These are phyloP conservation scores for Catamblyrhynchus diadema DNA, from an alignment of 2,797 vertebrate genomes.

Conservation along the genomic window DNA sequence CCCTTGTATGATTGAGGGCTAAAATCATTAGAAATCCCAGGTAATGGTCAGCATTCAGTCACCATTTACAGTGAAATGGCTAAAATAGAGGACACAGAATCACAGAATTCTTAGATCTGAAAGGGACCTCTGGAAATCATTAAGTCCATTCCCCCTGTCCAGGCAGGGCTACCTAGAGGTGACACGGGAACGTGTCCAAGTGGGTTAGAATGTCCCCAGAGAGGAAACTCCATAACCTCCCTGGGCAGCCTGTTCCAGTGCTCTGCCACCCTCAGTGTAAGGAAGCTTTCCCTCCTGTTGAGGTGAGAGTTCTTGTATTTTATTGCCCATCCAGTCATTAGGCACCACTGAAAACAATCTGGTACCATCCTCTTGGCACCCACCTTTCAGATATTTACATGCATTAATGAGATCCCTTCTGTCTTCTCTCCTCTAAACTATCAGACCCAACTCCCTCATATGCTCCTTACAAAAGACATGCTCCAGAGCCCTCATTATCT, in stretches of 20 bases:
- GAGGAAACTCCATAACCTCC: neutral
- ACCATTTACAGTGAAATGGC: neutral
- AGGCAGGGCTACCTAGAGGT: neutral
- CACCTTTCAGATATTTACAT: neutral
- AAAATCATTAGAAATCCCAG: neutral
- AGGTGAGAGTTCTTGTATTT: neutral
- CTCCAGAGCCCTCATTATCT: neutral
- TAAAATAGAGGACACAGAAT: neutral
- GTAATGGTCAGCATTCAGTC: neutral
- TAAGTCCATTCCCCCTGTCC: neutral
- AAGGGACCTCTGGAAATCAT: neutral
- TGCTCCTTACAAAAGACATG: neutral
- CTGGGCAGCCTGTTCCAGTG: neutral
- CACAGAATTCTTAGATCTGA: neutral
- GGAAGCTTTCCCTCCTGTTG: neutral
- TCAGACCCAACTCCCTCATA: neutral
- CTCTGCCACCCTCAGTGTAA: neutral
- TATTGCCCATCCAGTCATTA: neutral
- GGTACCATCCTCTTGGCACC: neutral
- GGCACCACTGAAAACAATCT: neutral
- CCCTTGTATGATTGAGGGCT: neutral
- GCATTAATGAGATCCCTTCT: neutral
- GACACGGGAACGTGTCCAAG: accelerated
- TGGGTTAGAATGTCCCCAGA: neutral
- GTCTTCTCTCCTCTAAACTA: neutral